phyloP scores from a whole-genome alignment of 2,888 invertebrate species.

The Dexiosoma caninum region DNA sequence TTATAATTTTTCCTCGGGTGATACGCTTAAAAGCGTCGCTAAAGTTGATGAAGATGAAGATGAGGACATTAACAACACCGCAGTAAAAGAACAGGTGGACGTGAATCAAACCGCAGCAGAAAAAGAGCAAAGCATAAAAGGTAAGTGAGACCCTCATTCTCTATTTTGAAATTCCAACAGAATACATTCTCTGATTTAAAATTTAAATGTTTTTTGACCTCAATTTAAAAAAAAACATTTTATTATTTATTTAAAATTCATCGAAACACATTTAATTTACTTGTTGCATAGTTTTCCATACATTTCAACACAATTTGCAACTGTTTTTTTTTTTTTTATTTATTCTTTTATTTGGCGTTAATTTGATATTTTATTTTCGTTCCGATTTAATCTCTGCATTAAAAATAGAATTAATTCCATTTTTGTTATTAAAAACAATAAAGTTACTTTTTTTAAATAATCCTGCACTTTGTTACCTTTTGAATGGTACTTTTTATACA shows the following conservation, averaged over 20 bases:
- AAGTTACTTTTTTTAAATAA: slow-evolving; percentile 3
- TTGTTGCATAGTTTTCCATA: not conserved
- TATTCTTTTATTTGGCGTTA: not conserved
- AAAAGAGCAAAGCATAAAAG: slow-evolving; percentile 59
- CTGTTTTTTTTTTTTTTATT: not conserved
- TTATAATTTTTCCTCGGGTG: slow-evolving; percentile 72
- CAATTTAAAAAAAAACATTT: too few relatives aligned
- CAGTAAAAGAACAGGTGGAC: not conserved
- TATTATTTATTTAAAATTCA: not conserved
- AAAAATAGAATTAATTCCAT: not conserved
- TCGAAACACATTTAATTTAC: too few relatives aligned
- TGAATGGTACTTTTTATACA: not conserved
- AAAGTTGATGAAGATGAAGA: slow-evolving; percentile 63
- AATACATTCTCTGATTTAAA: too few relatives aligned
- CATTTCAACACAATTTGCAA: not conserved
- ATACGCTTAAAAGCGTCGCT: slow-evolving; percentile 71
- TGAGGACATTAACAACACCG: not conserved
- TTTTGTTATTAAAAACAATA: slow-evolving; percentile 20
- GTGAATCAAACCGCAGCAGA: slow-evolving; percentile 9
- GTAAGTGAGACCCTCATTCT: slow-evolving; percentile 46
- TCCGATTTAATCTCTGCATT: not conserved
- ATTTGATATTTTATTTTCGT: not conserved
- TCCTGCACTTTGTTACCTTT: not conserved
- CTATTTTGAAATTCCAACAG: too few relatives aligned
- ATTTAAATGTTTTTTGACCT: too few relatives aligned